phyloP scores from a whole-genome alignment of 2,888 invertebrate species.

The Microlaimidae sp. region DNA sequence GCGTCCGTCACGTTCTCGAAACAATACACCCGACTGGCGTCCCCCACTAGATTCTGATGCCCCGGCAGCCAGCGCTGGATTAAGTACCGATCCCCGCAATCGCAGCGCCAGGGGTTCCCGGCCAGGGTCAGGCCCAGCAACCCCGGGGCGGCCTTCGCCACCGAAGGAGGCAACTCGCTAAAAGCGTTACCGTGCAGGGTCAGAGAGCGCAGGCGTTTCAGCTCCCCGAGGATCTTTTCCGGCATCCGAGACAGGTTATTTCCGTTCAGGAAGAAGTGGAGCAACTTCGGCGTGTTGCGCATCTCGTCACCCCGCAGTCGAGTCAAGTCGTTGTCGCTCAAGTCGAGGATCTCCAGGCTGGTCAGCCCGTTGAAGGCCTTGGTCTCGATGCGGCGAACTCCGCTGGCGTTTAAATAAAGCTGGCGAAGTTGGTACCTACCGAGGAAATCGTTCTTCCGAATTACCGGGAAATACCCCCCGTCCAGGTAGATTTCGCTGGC shows the following conservation, averaged over 20 bases:
- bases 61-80: conserved; percentile 12
- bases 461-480: conserved; percentile 57
- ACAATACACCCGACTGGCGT: conserved; percentile 23
- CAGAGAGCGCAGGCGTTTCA: conserved; percentile 23
- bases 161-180: conserved; percentile 13
- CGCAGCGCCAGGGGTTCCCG: conserved; percentile 32
- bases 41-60: conserved; percentile 18
- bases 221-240: conserved; percentile 18
- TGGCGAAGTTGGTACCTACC: conserved; percentile 35
- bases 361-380: conserved; percentile 28
- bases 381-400: conserved; percentile 23
- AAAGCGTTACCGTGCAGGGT: conserved; percentile 25
- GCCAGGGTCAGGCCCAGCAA: conserved; percentile 20
- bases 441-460: conserved; percentile 66
- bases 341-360: conserved; percentile 24
- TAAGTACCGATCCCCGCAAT: conserved; percentile 21
- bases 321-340: conserved; percentile 23
- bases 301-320: conserved; percentile 22
- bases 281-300: conserved; percentile 19
- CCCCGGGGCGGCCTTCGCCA: conserved; percentile 15
- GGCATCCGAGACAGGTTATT: conserved; percentile 20
- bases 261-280: conserved; percentile 22
- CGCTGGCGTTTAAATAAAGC: conserved; percentile 26
- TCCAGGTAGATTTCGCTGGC: conserved; percentile 70
- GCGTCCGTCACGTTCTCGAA: conserved; percentile 30